phyloP scores from a whole-genome alignment of 2,888 invertebrate species.

The Tortrix viridana region DNA sequence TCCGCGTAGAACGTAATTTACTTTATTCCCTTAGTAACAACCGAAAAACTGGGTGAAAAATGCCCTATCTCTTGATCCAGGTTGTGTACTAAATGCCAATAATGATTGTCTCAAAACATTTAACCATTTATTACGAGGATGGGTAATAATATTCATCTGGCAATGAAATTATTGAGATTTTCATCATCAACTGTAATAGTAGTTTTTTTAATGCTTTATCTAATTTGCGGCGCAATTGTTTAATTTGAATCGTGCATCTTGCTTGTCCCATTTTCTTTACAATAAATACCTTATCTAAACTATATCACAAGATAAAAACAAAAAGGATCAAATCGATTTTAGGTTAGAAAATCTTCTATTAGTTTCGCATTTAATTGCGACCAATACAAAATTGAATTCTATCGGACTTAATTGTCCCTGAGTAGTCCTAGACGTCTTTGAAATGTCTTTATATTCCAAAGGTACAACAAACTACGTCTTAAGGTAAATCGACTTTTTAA shows the following conservation, averaged over 20 bases:
- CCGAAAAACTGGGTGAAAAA: too few species aligned
- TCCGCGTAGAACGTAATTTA: too few species aligned
- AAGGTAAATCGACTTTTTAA: neutral
- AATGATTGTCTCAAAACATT: too few species aligned
- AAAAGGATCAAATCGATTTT: too few species aligned
- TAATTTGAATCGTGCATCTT: slow-evolving; percentile 58
- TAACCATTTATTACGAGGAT: too few species aligned
- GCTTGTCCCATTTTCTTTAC: slow-evolving; percentile 43
- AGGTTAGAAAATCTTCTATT: too few species aligned
- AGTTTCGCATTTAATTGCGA: neutral
- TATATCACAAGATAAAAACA: slow-evolving; percentile 43
- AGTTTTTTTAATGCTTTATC: slow-evolving; percentile 61
- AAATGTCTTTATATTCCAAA: neutral
- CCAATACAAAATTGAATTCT: neutral
- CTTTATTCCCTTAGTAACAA: too few species aligned
- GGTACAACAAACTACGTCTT: neutral
- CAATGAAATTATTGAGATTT: too few species aligned
- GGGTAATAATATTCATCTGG: too few species aligned
- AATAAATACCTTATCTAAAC: slow-evolving; percentile 46
- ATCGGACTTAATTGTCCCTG: neutral
- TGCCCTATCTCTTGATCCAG: too few species aligned
- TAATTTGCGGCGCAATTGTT: slow-evolving; percentile 76
- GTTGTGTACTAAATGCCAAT: too few species aligned
- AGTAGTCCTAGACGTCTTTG: slow-evolving; percentile 1
- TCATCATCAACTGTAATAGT: too few species aligned